A percentile compares a stretch with the other conserved stretches of the same genome.
These are phyloP conservation scores for Gnatocerus cornutus DNA, from an alignment of 2,888 invertebrate genomes.

Conservation along the genomic window DNA sequence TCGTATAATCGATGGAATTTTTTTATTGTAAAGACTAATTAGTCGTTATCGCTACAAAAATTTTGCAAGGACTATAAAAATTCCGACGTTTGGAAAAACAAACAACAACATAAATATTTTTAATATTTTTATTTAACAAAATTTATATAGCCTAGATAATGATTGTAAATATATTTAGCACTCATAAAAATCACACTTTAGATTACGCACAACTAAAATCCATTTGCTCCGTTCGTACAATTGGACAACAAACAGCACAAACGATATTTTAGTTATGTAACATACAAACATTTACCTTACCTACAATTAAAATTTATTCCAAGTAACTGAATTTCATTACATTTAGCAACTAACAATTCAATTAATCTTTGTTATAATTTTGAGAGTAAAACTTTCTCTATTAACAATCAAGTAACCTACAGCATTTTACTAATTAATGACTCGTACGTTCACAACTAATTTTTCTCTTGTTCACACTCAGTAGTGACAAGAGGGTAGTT, in stretches of 20 bases:
- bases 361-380: slow-evolving; percentile 19
- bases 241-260: slow-evolving; percentile 46
- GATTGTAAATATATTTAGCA: slow-evolving; percentile 60
- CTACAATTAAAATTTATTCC: slow-evolving; percentile 58
- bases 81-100: too few relatives aligned
- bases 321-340: slow-evolving; percentile 39
- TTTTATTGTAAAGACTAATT: too few relatives aligned
- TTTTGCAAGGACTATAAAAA: too few relatives aligned
- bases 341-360: slow-evolving; percentile 39
- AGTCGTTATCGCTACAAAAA: too few relatives aligned
- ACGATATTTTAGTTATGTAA: slow-evolving; percentile 53
- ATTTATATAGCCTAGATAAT: slow-evolving; percentile 47
- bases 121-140: slow-evolving; percentile 45
- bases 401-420: slow-evolving; percentile 39
- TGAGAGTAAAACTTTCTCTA: slow-evolving; percentile 37
- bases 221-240: slow-evolving; percentile 26
- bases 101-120: not conserved
- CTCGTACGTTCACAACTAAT: slow-evolving; percentile 16
- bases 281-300: slow-evolving; percentile 61
- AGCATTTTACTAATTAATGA: slow-evolving; percentile 23
- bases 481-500: not conserved
- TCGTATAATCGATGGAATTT: too few relatives aligned
- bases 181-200: slow-evolving; percentile 64
- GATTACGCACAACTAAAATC: slow-evolving; percentile 54
- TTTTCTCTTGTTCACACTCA: slow-evolving; percentile 3